A percentile compares a stretch with the other conserved stretches of the same genome.
Conservation (phyloP, 2,888 invertebrate species). For the Polyommatus icarus region DNA sequence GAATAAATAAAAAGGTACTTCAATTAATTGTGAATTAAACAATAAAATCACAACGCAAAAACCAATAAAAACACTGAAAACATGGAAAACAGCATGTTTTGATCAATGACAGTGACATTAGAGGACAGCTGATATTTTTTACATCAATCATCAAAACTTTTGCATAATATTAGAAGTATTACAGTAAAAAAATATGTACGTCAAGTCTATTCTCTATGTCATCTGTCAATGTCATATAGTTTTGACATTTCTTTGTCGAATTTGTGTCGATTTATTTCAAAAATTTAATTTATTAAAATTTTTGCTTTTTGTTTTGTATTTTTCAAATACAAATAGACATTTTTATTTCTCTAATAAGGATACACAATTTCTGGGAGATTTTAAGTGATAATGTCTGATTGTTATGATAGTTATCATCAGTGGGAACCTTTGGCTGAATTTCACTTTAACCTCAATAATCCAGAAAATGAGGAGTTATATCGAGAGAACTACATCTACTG, state of each 20-base stretch:
- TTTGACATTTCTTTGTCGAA: background rate
- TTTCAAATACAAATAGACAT: background rate
- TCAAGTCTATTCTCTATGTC: background rate
- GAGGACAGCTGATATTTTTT: background rate
- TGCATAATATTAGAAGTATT: too few relatives aligned
- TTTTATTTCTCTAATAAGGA: background rate
- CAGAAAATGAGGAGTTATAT: constrained; percentile 56
- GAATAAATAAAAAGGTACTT: background rate
- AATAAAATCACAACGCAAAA: background rate
- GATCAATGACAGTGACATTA: background rate
- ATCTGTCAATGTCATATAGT: background rate
- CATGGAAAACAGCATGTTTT: constrained; percentile 19
- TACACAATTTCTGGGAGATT: background rate
- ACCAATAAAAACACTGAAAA: background rate
- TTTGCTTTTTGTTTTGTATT: background rate
- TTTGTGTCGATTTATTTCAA: background rate
- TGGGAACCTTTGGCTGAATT: constrained; percentile 87
- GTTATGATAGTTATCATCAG: constrained; percentile 70
- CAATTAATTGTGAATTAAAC: background rate
- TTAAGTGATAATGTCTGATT: constrained; percentile 64
- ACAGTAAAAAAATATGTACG: too few relatives aligned
- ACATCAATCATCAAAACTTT: background rate
- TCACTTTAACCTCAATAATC: constrained; percentile 61
- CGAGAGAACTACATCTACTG: constrained; percentile 82
- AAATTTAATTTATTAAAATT: background rate